Percentiles rank a stretch among this genome's conserved stretches.
These are phyloP conservation scores for Plusia festucae DNA, from an alignment of 2,888 invertebrate species.

Conservation along the genomic window DNA sequence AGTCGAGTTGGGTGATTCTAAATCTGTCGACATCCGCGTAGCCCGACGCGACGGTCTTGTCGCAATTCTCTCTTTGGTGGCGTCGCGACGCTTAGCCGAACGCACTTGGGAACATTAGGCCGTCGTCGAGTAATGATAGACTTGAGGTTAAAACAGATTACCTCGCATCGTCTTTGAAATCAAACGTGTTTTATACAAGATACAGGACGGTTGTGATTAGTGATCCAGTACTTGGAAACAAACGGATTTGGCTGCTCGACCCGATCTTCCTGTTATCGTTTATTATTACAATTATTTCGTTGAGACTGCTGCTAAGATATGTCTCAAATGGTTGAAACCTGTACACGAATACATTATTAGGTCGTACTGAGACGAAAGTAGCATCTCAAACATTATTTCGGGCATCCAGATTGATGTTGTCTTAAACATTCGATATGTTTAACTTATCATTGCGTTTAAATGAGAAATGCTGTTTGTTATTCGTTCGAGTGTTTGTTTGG, in stretches of 20 bases:
- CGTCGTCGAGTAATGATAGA: conserved; percentile 49
- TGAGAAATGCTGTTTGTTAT: conserved; percentile 57
- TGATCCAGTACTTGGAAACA: neutral
- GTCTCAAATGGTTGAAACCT: neutral
- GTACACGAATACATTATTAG: neutral
- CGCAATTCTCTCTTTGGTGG: conserved; percentile 67
- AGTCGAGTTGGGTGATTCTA: conserved; percentile 68
- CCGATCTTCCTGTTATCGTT: neutral
- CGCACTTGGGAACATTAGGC: conserved; percentile 52
- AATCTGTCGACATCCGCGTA: conserved; percentile 82
- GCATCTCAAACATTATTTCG: conserved; percentile 32
- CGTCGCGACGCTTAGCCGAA: conserved; percentile 61
- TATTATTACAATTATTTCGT: no score
- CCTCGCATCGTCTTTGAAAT: conserved; percentile 30
- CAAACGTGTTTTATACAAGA: conserved; percentile 22
- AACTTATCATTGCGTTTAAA: conserved; percentile 46
- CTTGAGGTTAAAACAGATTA: conserved; percentile 40
- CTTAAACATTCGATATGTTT: conserved; percentile 45
- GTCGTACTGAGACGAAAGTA: conserved; percentile 1
- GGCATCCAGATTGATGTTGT: conserved; percentile 32
- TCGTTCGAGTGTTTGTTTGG: conserved; percentile 56
- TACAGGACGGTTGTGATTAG: neutral
- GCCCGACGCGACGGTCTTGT: conserved; percentile 63
- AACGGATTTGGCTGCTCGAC: neutral
- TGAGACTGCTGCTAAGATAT: neutral